Base-by-base conservation (phyloP, 2,113 vertebrate genomes). In the Erythrocercus mccallii region DNA sequence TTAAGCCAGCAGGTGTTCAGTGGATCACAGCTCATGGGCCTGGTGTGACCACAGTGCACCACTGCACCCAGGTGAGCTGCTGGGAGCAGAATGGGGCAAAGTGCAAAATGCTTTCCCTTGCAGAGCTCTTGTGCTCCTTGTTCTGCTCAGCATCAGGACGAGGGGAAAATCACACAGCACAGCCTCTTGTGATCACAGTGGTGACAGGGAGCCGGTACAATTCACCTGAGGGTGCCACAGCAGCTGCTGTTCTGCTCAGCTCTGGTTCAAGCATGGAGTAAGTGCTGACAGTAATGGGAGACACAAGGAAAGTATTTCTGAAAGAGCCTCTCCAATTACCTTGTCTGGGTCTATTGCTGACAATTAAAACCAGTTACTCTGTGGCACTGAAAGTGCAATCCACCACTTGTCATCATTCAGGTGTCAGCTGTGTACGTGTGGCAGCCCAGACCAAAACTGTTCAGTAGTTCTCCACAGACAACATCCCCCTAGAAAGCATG, bases 111-210 rank as follows among this genome's bases (percentile, higher is more conserved):
- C 53, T 62, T 81, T 68, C 9, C 11, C 27, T 11, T 70, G 31
- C 1, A 0, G 11, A 12, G 44, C 1, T 1, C 71, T 65, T 50
- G 37, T 54, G 18, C n/a, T 62, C 33, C 35, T 69, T 42, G n/a
- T 37, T 76, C 85, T 77, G 72, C 40, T 61, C 15, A 15, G 77
- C 62, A 56, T 57, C 57, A 38, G 9, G 11, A 14, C 0, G 0
- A 56, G 65, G 58, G 31, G 27, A 61, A 65, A 88, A 45, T 3
- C 19, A 7, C 35, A 19, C 12, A 62, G 66, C 30, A 9, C 12
- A n/a, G 30, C 38, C 38, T 54, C 31, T 51, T 1, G 0, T 45
- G 40, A 23, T 56, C 35, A 15, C 44, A 21, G 54, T 22, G 45
- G 28, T 7, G 1, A 16, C 10, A 38, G 31, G 12, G 66, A 22